These are phyloP conservation scores for Naso thynnoides DNA, from an alignment of 2,797 vertebrate species.

Conservation along the genomic window DNA sequence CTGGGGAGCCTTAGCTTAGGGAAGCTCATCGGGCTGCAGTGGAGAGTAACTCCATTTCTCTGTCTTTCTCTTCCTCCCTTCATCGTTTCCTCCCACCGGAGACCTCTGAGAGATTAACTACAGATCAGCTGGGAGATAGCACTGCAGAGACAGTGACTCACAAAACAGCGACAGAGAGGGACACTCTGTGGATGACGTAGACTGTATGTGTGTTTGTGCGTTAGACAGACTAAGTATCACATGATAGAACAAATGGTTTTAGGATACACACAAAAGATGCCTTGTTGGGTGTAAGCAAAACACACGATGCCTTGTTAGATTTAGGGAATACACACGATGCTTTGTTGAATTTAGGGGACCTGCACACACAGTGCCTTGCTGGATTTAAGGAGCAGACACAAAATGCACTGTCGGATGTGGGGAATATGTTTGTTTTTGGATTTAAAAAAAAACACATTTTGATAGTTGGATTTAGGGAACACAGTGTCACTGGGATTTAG, in stretches of 20 bases:
- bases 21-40: slow-evolving; percentile 64
- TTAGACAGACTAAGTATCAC: not conserved
- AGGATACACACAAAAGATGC: not conserved
- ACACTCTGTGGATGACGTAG: slow-evolving; percentile 13
- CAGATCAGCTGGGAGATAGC: slow-evolving; percentile 68
- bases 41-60: slow-evolving; percentile 62
- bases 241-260: not conserved
- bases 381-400: not conserved
- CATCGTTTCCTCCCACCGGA: slow-evolving; percentile 71
- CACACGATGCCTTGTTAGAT: not conserved
- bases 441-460: too few species aligned
- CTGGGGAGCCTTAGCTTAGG: slow-evolving; percentile 51
- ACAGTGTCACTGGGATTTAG: not conserved
- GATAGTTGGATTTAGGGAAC: slow-evolving; percentile 1
- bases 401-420: not conserved
- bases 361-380: not conserved
- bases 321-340: not conserved
- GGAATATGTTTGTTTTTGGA: too few species aligned
- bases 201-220: slow-evolving; percentile 20
- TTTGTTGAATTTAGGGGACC: not conserved
- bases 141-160: slow-evolving; percentile 58
- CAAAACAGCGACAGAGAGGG: slow-evolving; percentile 50
- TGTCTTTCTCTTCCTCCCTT: slow-evolving; percentile 53
- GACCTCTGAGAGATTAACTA: slow-evolving; percentile 68
- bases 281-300: not conserved